Evolutionary conservation across 2,888 invertebrate genomes (phyloP), one percentile per base, ranked within the genome.

Genomic region (Cephus pulcher): DNA sequence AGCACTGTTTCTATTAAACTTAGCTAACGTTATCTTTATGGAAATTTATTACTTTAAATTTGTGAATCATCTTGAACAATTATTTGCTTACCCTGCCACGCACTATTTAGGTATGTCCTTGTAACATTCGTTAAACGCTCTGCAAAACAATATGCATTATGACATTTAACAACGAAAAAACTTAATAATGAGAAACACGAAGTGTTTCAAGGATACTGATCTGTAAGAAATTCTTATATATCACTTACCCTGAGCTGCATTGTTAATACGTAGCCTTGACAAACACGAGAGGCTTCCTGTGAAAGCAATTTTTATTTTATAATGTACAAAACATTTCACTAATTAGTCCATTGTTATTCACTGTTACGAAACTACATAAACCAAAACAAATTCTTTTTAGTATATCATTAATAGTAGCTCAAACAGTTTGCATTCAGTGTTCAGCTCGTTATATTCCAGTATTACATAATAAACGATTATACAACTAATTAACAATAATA

Each of bases 71-170:
- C 9, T 56, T 23, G 23, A 23, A 56, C 23, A 56, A 56, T 56
- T 56, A 56, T 9, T 23, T 23, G 9, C 76, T 84, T 85, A 90
- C 90, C 88, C 87, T 86, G 86, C 4, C 87, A 75, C 11, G 85
- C 75, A 74, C 79, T 87, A 73, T 83, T 83, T 74, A 86, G 75
- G 56, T 79, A 85, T 30, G 78, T 80, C 37, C 76, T 86, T 1
- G 85, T 79, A 15, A 81, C 32, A 73, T 75, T 83, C 0, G 85
- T 71, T 76, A 87, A 56, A 71, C 74, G 84, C 78, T 85, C 87
- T 84, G 78, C 32, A 76, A 80, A 70, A 77, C 56, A 76, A 30
- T 75, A 71, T 33, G 71, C 15, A 40, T 40, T 56, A 56, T 34
- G 30, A 30, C 30, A 30, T 30, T 32, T 71, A 71, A 33, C 3